A percentile compares a stretch with the other conserved stretches of the same genome.
Evolutionary conservation across 2,888 invertebrate genomes (phyloP).

Genomic region (Metacarcinus magister): DNA sequence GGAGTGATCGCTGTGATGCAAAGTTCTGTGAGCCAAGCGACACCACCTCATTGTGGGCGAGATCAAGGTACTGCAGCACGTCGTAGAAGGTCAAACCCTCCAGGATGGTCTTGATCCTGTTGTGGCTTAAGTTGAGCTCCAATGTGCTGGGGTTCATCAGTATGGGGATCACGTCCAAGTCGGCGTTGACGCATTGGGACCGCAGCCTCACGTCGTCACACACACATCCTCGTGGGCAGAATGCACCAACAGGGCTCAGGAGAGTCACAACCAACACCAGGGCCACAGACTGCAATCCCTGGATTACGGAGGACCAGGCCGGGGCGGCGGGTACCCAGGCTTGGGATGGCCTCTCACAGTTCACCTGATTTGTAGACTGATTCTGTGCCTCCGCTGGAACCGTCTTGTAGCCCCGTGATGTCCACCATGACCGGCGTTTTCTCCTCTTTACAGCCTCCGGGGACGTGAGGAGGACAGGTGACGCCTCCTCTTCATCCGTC

Average conservation of each 20-base stretch:
- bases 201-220: slow-evolving; percentile 78
- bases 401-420: slow-evolving; percentile 56
- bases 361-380: neutral
- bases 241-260: slow-evolving; percentile 77
- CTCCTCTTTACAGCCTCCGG: slow-evolving; percentile 43
- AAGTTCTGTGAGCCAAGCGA: slow-evolving; percentile 80
- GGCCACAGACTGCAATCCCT: slow-evolving; percentile 70
- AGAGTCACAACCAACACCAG: slow-evolving; percentile 69
- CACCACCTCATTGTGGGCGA: slow-evolving; percentile 80
- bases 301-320: slow-evolving; percentile 69
- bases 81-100: slow-evolving; percentile 79
- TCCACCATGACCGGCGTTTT: slow-evolving; percentile 54
- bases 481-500: neutral
- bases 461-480: slow-evolving; percentile 58
- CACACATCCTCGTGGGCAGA: slow-evolving; percentile 79
- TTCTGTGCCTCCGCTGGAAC: slow-evolving; percentile 50
- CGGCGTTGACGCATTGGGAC: slow-evolving; percentile 76
- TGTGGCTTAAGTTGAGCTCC: slow-evolving; percentile 78
- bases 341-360: neutral
- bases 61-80: slow-evolving; percentile 79
- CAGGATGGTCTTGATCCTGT: slow-evolving; percentile 79
- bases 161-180: slow-evolving; percentile 81
- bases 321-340: slow-evolving; percentile 58
- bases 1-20: slow-evolving; percentile 73
- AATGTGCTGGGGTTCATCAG: slow-evolving; percentile 77